Evolutionary conservation across 2,888 invertebrate species (phyloP).

Genomic region (Caenorhabditis angaria): DNA sequence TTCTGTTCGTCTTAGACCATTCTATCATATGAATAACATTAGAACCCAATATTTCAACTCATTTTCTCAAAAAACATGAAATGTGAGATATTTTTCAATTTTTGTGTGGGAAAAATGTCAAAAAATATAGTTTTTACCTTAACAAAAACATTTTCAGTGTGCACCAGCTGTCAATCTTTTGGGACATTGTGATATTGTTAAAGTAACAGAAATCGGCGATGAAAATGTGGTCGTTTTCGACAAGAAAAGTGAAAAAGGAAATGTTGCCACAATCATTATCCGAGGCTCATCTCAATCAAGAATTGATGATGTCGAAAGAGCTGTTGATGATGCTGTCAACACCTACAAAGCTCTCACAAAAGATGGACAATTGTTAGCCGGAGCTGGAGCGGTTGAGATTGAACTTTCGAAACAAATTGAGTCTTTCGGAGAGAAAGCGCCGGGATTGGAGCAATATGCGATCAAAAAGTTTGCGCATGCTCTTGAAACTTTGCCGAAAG

Average conservation of each 20-base stretch:
- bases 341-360: constrained; percentile 91
- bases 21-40: too few species aligned
- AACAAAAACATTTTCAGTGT: constrained; percentile 73
- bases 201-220: constrained; percentile 92
- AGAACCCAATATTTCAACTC: too few species aligned
- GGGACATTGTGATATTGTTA: constrained; percentile 88
- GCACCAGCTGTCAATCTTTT: constrained; percentile 88
- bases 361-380: constrained; percentile 81
- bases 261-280: constrained; percentile 90
- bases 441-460: constrained; percentile 95
- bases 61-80: too few species aligned
- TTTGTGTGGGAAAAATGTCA: too few species aligned
- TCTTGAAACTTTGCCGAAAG: constrained; percentile 88
- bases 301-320: constrained; percentile 98
- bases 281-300: constrained; percentile 96
- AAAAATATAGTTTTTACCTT: too few species aligned
- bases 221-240: constrained; percentile 92
- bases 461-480: constrained; percentile 88
- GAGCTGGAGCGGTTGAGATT: constrained; percentile 94
- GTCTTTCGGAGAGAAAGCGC: constrained; percentile 85
- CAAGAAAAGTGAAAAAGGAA: constrained; percentile 83
- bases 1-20: too few species aligned
- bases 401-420: constrained; percentile 88
- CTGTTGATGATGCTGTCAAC: constrained; percentile 98
- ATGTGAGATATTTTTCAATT: too few species aligned